Evolutionary conservation across 1,140 invertebrate species (phyloP), one percentile per base, ranked within the genome.

Genomic region (Bombus confusus): DNA sequence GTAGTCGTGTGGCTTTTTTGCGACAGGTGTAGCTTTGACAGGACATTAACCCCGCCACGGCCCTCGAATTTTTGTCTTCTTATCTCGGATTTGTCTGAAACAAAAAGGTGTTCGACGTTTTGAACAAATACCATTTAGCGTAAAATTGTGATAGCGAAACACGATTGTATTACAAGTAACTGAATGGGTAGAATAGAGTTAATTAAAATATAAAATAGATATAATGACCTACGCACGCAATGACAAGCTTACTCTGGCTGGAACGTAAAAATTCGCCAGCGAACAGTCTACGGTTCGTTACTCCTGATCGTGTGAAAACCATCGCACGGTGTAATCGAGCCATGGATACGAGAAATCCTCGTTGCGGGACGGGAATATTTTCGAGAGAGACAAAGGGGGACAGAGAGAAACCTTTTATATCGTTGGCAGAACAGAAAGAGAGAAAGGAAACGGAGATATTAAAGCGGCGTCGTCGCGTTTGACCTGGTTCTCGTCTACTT

Each of bases 401-500:
- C 2, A 12, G 28, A n/a, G 62, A n/a, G 28, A 2, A 18, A 13
- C 64, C 25, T 13, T 86, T 52, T 66, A 10, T 47, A 74, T 28
- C 37, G 25, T 83, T 37, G 41, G n/a, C 8, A 13, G n/a, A 31
- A 28, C 37, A 74, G 59, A 80, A 78, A 41, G 37, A 52, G 41
- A 47, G 18, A 34, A 31, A 10, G 41, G 41, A 64, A 71, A 52
- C 25, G 41, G 74, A 74, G n/a, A 79, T 74, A 62, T 88, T 75
- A 69, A 43, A 57, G 62, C 72, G 39, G 76, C 71, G 86, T 75
- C 66, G 75, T 71, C 73, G 77, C 66, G 76, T 88, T 86, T 86
- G 80, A 77, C 87, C 88, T 52, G 79, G 62, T 89, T 89, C 72
- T 47, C 47, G 79, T 34, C 64, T 76, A 34, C 75, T 83, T 80